These are phyloP conservation scores for Isaurus tuberculatus DNA, from an alignment of 92 coral and sea anemone genomes.

Conservation along the genomic window DNA sequence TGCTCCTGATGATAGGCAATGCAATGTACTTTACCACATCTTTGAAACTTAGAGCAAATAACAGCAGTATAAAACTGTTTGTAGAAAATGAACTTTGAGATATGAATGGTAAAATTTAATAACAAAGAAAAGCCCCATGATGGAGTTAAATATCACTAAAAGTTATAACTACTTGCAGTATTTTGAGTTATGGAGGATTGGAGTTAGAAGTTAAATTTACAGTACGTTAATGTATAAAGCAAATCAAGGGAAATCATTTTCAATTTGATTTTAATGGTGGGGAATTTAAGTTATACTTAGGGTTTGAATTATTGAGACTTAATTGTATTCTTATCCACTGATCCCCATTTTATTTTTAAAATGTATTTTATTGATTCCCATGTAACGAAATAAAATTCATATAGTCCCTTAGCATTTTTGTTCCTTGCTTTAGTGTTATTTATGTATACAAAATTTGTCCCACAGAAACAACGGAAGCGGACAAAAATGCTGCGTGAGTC, in stretches of 20 bases:
- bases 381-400: conserved; percentile 21
- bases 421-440: conserved; percentile 29
- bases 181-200: conserved; percentile 12
- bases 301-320: conserved; percentile 25
- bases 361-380: conserved; percentile 25
- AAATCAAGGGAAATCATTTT: conserved; percentile 16
- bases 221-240: not conserved
- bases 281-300: not conserved
- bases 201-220: conserved; percentile 6
- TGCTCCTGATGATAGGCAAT: conserved; percentile 31
- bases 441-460: conserved; percentile 15
- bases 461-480: conserved; percentile 51
- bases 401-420: conserved; percentile 30
- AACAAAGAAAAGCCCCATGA: conserved; percentile 25
- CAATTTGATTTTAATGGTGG: conserved; percentile 14
- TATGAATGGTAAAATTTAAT: conserved; percentile 22
- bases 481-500: conserved; percentile 50
- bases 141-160: conserved; percentile 20
- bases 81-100: not conserved
- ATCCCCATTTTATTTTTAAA: conserved; percentile 1
- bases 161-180: conserved; percentile 26
- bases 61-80: conserved; percentile 15
- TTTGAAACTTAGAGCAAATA: conserved; percentile 8
- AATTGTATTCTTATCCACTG: conserved; percentile 13
- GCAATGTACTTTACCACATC: conserved; percentile 33